These are phyloP conservation scores for Artibeus lituratus DNA, from an alignment of 2,797 vertebrate genomes.

Conservation along the genomic window DNA sequence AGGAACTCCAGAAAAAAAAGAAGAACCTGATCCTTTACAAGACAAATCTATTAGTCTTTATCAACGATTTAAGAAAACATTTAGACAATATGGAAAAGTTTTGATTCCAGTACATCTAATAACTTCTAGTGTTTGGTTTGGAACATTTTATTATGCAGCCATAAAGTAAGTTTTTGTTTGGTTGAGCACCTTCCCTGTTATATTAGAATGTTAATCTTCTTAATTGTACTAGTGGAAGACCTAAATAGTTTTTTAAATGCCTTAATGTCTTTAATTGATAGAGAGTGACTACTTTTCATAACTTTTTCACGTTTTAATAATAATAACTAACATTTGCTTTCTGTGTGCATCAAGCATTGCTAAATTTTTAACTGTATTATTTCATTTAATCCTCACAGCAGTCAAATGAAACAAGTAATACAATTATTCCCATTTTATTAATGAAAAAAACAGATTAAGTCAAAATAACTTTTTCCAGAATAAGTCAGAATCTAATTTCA, in stretches of 20 bases:
- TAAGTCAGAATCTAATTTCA: background rate
- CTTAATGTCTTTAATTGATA: conserved; percentile 11
- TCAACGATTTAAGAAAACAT: conserved; percentile 95
- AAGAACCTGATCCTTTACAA: conserved; percentile 92
- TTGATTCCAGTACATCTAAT: conserved; percentile 95
- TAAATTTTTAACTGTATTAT: background rate
- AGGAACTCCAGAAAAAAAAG: conserved; percentile 61
- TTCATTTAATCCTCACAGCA: background rate
- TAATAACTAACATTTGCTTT: background rate
- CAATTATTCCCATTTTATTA: background rate
- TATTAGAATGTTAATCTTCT: background rate
- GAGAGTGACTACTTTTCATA: conserved; percentile 1
- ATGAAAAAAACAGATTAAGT: conserved; percentile 12
- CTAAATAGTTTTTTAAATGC: conserved; percentile 29
- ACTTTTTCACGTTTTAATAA: conserved; percentile 15
- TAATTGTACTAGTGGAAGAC: background rate
- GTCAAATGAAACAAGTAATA: background rate
- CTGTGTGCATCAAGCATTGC: background rate
- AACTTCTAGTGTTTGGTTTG: conserved; percentile 95
- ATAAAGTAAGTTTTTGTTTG: conserved; percentile 91
- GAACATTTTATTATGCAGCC: conserved; percentile 96
- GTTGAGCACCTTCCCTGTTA: conserved; percentile 3
- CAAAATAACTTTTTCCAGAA: background rate
- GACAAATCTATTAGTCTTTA: conserved; percentile 92
- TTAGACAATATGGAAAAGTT: conserved; percentile 98